phyloP scores from a whole-genome alignment of 2,797 vertebrate genomes.

The Dryobates pubescens region DNA sequence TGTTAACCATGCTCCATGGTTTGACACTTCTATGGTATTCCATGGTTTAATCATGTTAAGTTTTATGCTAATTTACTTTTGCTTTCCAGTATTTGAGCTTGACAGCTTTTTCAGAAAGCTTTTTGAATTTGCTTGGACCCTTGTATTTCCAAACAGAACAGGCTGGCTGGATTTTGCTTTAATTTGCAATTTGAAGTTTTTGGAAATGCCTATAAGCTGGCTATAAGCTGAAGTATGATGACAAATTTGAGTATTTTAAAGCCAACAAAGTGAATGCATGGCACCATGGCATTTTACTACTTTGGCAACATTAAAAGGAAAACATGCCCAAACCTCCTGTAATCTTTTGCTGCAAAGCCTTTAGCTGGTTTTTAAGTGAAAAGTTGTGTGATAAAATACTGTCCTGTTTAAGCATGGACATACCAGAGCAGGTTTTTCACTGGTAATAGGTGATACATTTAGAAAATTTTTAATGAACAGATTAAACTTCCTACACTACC shows the following conservation, averaged over 20 bases:
- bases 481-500: not conserved
- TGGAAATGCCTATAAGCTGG: not conserved
- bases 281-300: not conserved
- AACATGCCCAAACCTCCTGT: not conserved
- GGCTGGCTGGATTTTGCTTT: not conserved
- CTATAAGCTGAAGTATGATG: not conserved
- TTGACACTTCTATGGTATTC: not conserved
- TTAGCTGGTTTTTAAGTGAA: not conserved
- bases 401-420: rapidly evolving
- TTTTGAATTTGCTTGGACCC: not conserved
- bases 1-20: not conserved
- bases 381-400: not conserved
- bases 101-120: not conserved
- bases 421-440: not conserved
- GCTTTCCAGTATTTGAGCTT: not conserved
- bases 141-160: not conserved
- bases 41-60: not conserved
- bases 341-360: not conserved
- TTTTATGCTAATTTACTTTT: not conserved
- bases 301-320: not conserved
- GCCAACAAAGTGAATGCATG: not conserved
- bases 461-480: not conserved
- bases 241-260: not conserved
- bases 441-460: not conserved
- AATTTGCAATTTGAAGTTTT: not conserved